phyloP scores from a whole-genome alignment of 1,140 invertebrate species.

The Notospermus geniculatus region DNA sequence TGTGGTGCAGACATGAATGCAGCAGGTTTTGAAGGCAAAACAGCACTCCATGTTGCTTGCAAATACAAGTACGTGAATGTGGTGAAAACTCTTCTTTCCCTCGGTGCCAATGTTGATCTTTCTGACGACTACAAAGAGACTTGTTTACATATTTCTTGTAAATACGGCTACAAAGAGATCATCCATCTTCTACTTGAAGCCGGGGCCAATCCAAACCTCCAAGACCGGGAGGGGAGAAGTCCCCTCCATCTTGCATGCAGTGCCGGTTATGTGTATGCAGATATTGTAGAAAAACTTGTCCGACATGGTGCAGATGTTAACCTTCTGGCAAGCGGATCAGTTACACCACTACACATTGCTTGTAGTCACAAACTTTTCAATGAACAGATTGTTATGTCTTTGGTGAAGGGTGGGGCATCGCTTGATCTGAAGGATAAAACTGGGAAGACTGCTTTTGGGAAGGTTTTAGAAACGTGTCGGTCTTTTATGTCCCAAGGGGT shows the following conservation, averaged over 20 bases:
- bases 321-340: constrained; percentile 51
- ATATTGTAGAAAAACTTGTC: constrained; percentile 29
- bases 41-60: constrained; percentile 55
- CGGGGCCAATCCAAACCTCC: constrained; percentile 78
- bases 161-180: constrained; percentile 84
- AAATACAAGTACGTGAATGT: constrained; percentile 42
- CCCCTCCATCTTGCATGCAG: constrained; percentile 48
- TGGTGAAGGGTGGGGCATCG: constrained; percentile 17
- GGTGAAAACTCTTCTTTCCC: constrained; percentile 67
- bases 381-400: constrained; percentile 8
- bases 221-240: constrained; percentile 76
- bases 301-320: constrained; percentile 66
- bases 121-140: constrained; percentile 81
- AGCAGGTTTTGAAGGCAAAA: constrained; percentile 51
- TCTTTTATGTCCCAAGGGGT: too few species aligned
- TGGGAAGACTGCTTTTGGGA: too few species aligned
- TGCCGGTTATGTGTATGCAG: constrained; percentile 15
- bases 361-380: background rate
- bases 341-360: background rate
- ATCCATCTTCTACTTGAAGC: constrained; percentile 77
- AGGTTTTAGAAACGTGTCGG: too few species aligned
- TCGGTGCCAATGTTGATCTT: constrained; percentile 74
- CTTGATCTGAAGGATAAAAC: constrained; percentile 15
- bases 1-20: constrained; percentile 63
- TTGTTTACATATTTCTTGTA: constrained; percentile 74